Evolutionary conservation across 1,140 invertebrate genomes (phyloP).

Genomic region (Chymomyza costata): DNA sequence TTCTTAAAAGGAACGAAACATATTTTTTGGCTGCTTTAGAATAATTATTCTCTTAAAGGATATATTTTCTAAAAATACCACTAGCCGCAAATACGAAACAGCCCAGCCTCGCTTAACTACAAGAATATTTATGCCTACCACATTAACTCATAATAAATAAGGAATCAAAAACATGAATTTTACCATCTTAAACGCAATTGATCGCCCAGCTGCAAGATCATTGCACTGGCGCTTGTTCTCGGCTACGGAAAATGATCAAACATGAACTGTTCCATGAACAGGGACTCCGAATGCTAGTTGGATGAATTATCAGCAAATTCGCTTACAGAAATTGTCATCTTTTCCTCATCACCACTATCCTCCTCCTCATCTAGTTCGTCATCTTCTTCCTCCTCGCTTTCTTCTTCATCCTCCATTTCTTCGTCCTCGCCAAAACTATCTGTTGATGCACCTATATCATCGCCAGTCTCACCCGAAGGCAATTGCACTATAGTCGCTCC

Average conservation of each 20-base stretch:
- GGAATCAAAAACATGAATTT: no score
- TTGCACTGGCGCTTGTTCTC: no score
- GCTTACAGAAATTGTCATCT: constrained; percentile 81
- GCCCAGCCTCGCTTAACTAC: no score
- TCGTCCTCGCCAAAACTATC: constrained; percentile 78
- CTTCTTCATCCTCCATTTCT: constrained; percentile 67
- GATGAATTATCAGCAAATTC: constrained; percentile 74
- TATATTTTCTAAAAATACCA: no score
- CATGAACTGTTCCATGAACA: constrained; percentile 75
- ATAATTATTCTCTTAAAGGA: no score
- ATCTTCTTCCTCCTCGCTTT: constrained; percentile 78
- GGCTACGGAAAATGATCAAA: constrained; percentile 67
- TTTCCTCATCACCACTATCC: constrained; percentile 81
- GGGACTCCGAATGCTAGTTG: constrained; percentile 74
- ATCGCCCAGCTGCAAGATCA: no score
- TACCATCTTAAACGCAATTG: no score
- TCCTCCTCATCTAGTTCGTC: constrained; percentile 79
- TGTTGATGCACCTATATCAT: constrained; percentile 73
- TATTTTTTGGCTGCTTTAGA: no score
- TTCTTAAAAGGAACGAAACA: no score
- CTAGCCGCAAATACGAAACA: no score
- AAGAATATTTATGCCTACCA: no score
- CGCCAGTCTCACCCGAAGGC: constrained; percentile 15
- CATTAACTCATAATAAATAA: no score
- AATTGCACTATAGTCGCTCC: constrained; percentile 59